A percentile compares a stretch with the other conserved stretches of the same genome.
Conservation (phyloP, 2,888 invertebrate genomes). For the Ferrisia virgata region DNA sequence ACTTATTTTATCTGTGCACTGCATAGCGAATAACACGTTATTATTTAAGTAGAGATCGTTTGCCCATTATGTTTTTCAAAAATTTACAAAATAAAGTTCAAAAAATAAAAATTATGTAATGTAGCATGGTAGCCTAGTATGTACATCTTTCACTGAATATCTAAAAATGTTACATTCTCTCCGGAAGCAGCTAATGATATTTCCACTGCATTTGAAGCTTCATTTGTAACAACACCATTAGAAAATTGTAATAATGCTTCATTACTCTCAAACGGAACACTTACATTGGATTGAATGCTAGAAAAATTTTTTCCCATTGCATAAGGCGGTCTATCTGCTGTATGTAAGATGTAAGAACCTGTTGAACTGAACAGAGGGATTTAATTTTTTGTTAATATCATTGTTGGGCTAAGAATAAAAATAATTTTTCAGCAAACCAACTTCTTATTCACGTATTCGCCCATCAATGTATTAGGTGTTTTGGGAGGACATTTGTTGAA, state of each 20-base stretch:
- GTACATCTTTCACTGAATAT: neutral
- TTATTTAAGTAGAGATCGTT: no score
- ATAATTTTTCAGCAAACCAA: conserved; percentile 39
- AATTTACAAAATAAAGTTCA: neutral
- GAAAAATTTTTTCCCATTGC: conserved; percentile 46
- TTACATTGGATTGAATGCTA: neutral
- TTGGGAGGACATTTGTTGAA: conserved; percentile 48
- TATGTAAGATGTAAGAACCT: conserved; percentile 49
- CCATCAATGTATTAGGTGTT: conserved; percentile 48
- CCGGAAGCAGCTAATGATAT: neutral
- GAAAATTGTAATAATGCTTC: neutral
- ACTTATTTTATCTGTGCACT: no score
- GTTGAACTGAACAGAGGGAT: conserved; percentile 49
- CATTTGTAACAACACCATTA: neutral
- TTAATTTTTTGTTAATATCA: no score
- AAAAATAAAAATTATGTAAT: neutral
- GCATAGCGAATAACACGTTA: no score
- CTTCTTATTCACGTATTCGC: conserved; percentile 49
- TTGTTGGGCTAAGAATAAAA: neutral
- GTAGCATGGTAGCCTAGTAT: no score
- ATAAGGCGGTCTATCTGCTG: conserved; percentile 46
- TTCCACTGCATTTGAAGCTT: neutral
- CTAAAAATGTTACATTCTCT: neutral
- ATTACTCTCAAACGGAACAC: neutral
- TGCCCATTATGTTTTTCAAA: no score